Conservation (phyloP, 2,888 invertebrate species). For the Diaphora mendica region DNA sequence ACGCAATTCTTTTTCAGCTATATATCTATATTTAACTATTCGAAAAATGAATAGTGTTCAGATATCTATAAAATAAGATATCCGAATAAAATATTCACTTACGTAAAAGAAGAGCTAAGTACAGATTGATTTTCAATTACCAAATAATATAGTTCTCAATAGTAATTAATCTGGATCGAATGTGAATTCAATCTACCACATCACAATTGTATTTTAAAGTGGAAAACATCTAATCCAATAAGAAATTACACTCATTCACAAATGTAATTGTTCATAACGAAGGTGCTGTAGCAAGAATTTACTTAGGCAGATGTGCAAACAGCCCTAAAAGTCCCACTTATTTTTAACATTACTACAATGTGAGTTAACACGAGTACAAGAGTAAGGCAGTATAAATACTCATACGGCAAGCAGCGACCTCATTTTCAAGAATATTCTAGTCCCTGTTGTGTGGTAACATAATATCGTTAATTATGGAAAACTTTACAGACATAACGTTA, state of each 20-base stretch:
- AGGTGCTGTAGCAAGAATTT: slow-evolving; percentile 29
- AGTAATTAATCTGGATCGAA: no score
- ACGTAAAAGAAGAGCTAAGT: no score
- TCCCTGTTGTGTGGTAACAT: background rate
- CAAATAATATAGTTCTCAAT: no score
- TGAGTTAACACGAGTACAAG: background rate
- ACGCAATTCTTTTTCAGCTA: no score
- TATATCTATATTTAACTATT: no score
- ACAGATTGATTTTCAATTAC: no score
- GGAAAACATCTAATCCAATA: slow-evolving; percentile 19
- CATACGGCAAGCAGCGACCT: background rate
- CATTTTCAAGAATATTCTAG: background rate
- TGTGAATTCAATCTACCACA: no score
- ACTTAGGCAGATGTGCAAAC: slow-evolving; percentile 26
- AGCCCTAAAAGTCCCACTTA: slow-evolving; percentile 10
- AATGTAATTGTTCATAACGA: slow-evolving; percentile 22
- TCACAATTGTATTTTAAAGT: background rate
- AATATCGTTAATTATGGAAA: background rate
- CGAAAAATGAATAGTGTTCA: no score
- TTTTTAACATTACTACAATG: slow-evolving; percentile 16
- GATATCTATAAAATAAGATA: no score
- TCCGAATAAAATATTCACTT: no score
- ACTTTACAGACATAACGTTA: background rate
- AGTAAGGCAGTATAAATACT: background rate
- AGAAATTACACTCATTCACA: slow-evolving; percentile 21